Evolutionary conservation across 2,797 vertebrate genomes (phyloP), one percentile per base, ranked within the genome.

Genomic region (Myiothlypis coronata): DNA sequence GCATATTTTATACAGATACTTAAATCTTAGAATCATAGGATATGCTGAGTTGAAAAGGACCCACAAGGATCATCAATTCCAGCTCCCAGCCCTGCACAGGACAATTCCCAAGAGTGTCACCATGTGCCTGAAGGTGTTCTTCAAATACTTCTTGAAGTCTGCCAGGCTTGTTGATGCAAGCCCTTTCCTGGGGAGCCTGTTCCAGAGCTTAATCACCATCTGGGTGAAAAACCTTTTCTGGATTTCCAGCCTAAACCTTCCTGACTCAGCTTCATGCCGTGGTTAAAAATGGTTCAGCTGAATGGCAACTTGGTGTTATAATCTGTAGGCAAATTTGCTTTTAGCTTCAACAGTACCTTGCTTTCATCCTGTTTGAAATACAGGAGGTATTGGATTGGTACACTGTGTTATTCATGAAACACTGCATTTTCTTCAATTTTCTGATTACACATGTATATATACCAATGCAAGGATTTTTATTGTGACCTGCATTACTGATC

Each of bases 31-130:
- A 74, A 32, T 41, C 12, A 47, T 11, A 53, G 35, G 34, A 57
- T 34, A 8, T 11, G 2, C 17, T 46, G 34, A 34, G 10, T 32
- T 77, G 37, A 12, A 64, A 64, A 12, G 10, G 8, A 30, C 6
- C 7, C 28, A n/a, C 24, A 37, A 39, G 28, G 52, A 39, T 49
- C 56, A 24, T 14, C 0, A 2, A 44, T 24, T 39, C 21, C 12
- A 34, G 1, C 21, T 76, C n/a, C 24, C 26, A 9, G 17, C 17
- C 3, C 14, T 34, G 43, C 10, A 8, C 4, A 30, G 24, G 0
- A 56, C 14, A 10, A 28, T 21, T 24, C 12, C 30, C n/a, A 52
- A 26, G 30, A 26, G 24, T 19, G 4, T 3, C 24, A 23, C 4
- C 5, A 6, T 9, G 4, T 30, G 4, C 17, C 30, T 22, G 14